Percentiles rank a stretch among this genome's conserved stretches.
These are phyloP conservation scores for Brevipalpus yothersi DNA, from an alignment of 1,140 invertebrate species.

Conservation along the genomic window DNA sequence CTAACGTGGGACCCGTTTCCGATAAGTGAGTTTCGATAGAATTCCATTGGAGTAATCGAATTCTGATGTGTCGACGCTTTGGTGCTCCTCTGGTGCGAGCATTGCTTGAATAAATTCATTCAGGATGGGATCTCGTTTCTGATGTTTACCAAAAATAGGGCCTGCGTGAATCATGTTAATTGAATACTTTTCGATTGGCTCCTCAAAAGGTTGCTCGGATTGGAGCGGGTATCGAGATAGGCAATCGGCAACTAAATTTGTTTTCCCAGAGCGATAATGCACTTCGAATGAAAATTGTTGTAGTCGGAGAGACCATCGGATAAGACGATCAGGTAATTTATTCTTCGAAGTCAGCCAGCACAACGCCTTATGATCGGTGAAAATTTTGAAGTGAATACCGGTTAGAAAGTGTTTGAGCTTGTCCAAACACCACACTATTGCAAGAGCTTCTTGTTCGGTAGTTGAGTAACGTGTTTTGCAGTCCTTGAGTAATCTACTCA, in stretches of 20 bases:
- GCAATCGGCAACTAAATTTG: not conserved
- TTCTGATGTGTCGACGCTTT: not conserved
- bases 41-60: not conserved
- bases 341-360: not conserved
- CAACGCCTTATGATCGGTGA: not conserved
- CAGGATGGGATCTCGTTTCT: not conserved
- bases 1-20: not conserved
- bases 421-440: not conserved
- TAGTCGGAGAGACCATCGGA: conserved; percentile 11
- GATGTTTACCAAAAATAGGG: not conserved
- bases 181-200: not conserved
- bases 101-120: not conserved
- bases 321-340: not conserved
- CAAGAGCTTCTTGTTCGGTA: not conserved
- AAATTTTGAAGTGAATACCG: not conserved
- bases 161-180: not conserved
- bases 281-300: conserved; percentile 11
- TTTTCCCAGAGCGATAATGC: not conserved
- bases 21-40: not conserved
- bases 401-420: not conserved
- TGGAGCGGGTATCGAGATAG: not conserved
- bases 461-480: not conserved
- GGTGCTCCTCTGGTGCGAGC: not conserved
- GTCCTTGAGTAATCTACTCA: not conserved
- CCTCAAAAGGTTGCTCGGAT: not conserved